Percentiles rank a stretch among this genome's conserved stretches.
Conservation (phyloP, 2,797 vertebrate genomes). For the Mus spretus region DNA sequence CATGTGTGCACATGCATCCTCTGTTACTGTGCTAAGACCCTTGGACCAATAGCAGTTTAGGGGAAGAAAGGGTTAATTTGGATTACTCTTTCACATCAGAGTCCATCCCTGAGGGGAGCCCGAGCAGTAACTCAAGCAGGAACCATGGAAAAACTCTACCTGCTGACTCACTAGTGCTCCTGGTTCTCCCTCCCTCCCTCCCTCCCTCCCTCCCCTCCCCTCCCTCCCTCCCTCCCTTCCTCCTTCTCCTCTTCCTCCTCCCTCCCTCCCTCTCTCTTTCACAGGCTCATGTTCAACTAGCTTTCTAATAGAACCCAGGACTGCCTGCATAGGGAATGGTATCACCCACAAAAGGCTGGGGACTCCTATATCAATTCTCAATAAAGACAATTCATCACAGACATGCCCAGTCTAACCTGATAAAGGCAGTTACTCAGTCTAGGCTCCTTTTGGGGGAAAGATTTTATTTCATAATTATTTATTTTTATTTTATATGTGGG, state of each 20-base stretch:
- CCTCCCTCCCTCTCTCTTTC: neutral
- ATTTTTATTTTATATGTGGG: neutral
- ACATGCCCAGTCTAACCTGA: neutral
- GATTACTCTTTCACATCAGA: neutral
- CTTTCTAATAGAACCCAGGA: neutral
- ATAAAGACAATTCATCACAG: neutral
- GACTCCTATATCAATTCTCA: neutral
- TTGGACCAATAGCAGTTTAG: neutral
- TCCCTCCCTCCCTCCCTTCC: no score
- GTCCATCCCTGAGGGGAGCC: neutral
- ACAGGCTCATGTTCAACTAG: neutral
- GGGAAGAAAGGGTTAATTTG: neutral
- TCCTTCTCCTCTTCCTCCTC: no score
- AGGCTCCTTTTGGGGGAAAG: neutral
- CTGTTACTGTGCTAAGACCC: neutral
- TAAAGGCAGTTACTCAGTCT: neutral
- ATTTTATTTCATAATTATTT: neutral
- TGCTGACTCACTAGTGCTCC: neutral
- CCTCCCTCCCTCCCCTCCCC: fast-evolving
- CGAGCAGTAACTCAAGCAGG: neutral
- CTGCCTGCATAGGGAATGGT: neutral
- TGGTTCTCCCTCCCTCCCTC: no score
- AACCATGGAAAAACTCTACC: neutral
- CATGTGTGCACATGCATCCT: neutral
- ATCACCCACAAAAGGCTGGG: neutral